phyloP scores from a whole-genome alignment of 1,140 invertebrate species.

The Stenopsyche tienmushanensis region DNA sequence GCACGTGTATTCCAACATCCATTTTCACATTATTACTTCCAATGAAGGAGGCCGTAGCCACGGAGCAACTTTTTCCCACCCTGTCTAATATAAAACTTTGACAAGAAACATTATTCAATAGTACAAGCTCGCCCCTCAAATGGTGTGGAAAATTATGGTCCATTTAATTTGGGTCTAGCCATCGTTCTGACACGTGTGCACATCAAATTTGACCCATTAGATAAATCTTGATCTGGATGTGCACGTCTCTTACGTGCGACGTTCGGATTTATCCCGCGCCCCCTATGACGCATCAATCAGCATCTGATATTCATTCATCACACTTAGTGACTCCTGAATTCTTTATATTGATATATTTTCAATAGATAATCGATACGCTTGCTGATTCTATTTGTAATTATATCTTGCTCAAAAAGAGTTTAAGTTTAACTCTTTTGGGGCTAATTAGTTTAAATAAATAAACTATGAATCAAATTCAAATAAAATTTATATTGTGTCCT shows the following conservation, averaged over 20 bases:
- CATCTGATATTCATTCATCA: neutral
- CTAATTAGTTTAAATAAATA: too few species aligned
- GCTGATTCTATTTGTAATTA: too few species aligned
- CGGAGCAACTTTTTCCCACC: slow-evolving; percentile 18
- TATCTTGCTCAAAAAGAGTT: too few species aligned
- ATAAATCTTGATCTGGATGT: neutral
- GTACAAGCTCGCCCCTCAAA: neutral
- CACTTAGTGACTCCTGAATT: neutral
- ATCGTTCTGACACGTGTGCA: too few species aligned
- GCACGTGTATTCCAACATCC: neutral
- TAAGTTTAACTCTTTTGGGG: too few species aligned
- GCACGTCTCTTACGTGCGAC: neutral
- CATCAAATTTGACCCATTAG: too few species aligned
- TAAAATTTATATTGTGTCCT: too few species aligned
- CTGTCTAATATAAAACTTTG: slow-evolving; percentile 26
- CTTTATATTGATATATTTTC: too few species aligned
- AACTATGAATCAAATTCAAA: too few species aligned
- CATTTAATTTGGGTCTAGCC: too few species aligned
- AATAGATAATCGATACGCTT: too few species aligned
- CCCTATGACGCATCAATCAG: neutral
- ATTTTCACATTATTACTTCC: slow-evolving; percentile 11
- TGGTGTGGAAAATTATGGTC: slow-evolving; percentile 1
- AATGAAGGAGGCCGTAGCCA: neutral
- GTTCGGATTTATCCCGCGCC: too few species aligned
- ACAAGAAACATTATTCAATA: slow-evolving; percentile 26